Evolutionary conservation across 2,113 vertebrate species (phyloP), one percentile per base, ranked within the genome.

Genomic region (Anoplopoma fimbria): DNA sequence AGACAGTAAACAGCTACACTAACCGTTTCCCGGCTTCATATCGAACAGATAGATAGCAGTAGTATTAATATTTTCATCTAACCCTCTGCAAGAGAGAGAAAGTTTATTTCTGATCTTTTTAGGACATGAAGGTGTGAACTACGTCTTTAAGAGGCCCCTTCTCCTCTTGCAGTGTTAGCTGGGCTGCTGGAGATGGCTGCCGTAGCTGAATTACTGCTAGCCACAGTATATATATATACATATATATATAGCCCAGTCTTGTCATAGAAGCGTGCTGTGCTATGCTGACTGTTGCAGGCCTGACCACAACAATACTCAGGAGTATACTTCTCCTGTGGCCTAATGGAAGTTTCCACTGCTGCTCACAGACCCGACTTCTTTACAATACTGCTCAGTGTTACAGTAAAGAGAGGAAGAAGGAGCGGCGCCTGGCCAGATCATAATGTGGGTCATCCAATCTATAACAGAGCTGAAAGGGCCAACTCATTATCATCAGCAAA

Each of bases 321-420:
- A 82, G 87, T 75, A 79, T 79, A 69, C 69, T 80, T 76, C 81
- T 83, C 79, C 53, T 63, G 38, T 74, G 67, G 86, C 76, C 70
- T 42, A 65, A 76, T 91, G 88, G 81, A 92, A 90, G 89, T 87
- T 89, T 93, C 89, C 91, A 92, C 86, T 87, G 82, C 84, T 55
- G 77, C 75, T 81, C 74, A 58, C 79, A 84, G 51, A 68, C 74
- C 31, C 74, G 77, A 85, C 79, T 78, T 60, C 71, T 79, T 72
- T 60, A 79, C 77, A 89, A 65, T 76, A 60, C 83, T 51, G 73
- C 71, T 74, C 68, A 57, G 72, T 81, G 65, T 62, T 73, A 77
- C 76, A 81, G 76, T 69, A 70, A 38, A 67, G 55, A 71, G 72
- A 79, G 53, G 67, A 85, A 80, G 80, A 76, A 40, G 53, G 65